Base-by-base conservation (phyloP, 2,888 invertebrate genomes). In the Xanthia togata region DNA sequence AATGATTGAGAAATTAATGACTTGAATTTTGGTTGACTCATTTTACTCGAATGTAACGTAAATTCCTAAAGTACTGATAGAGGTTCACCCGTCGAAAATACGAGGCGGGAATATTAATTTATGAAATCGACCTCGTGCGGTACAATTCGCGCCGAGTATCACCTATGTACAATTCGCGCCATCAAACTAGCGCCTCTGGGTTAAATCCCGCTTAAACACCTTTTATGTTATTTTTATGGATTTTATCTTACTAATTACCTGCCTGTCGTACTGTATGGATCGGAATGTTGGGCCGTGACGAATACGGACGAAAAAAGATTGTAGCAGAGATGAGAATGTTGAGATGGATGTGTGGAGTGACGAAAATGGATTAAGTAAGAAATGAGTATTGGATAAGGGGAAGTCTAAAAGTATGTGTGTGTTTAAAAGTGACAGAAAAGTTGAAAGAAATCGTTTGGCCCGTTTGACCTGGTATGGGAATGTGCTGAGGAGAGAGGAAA, bases 1-100 rank as follows among this genome's bases (percentile, higher is more conserved):
- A 80, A n/a, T 55, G 6, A 55, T 73, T 2, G 31, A 31, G 31
- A 31, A 31, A 55, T 65, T 78, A 53, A 59, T 41, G 11, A 53
- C n/a, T n/a, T 20, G 20, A 41, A 17, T 57, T 38, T 47, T 38
- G 38, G 23, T 50, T 76, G 26, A 50, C 76, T 76, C 38, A 59
- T 76, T 76, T 76, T 57, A 31, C 23, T 44, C 14, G 4, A 53
- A 53, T 67, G 35, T 23, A 60, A 38, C 9, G 31, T 60, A 14
- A 55, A 59, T 50, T 50, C 23, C 12, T 60, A 26, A 44, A 53
- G 23, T 23, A 38, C 31, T 59, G 3, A 59, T 5, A 9, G 20
- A 59, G 31, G 17, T 59, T 31, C 4, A 4, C 20, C 31, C 31
- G 20, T 31, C 9, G 4, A 20, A 60, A 17, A 20, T 60, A 59